These are phyloP conservation scores for Sylvia borin DNA, from an alignment of 2,797 vertebrate species.

Conservation along the genomic window DNA sequence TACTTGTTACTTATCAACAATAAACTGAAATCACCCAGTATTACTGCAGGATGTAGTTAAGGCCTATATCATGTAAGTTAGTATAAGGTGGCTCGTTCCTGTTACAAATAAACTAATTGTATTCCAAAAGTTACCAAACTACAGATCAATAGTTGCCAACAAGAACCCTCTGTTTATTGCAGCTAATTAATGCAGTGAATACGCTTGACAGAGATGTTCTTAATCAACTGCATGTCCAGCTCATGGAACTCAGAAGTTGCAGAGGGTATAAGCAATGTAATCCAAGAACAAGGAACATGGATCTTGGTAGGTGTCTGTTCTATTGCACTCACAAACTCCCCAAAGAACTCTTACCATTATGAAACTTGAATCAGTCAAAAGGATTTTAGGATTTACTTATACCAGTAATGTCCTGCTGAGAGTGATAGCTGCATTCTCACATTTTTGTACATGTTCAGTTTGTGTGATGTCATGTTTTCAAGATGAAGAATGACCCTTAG, in stretches of 20 bases:
- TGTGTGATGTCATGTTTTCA: background rate
- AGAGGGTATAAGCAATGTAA: conserved; percentile 94
- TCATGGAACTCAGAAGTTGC: conserved; percentile 94
- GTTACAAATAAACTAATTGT: background rate
- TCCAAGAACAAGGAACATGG: conserved; percentile 87
- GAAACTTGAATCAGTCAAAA: background rate
- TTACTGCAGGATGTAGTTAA: background rate
- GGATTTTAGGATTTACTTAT: background rate
- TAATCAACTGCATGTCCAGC: conserved; percentile 89
- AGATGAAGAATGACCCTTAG: background rate
- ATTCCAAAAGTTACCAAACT: background rate
- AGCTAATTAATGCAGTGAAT: conserved; percentile 92
- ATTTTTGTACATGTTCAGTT: background rate
- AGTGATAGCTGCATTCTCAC: background rate
- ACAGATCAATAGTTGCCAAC: background rate
- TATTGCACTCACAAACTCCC: background rate
- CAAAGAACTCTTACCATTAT: background rate
- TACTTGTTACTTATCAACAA: background rate
- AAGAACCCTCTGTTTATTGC: background rate
- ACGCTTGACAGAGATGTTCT: conserved; percentile 87
- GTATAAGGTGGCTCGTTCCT: background rate
- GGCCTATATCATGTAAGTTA: background rate
- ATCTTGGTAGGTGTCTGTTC: conserved; percentile 79
- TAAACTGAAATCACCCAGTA: accelerated
- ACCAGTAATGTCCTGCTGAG: background rate